Percentiles rank a stretch among this genome's conserved stretches.
Evolutionary conservation across 2,888 invertebrate genomes (phyloP).

Genomic region (Rhamphomyia laevipes): DNA sequence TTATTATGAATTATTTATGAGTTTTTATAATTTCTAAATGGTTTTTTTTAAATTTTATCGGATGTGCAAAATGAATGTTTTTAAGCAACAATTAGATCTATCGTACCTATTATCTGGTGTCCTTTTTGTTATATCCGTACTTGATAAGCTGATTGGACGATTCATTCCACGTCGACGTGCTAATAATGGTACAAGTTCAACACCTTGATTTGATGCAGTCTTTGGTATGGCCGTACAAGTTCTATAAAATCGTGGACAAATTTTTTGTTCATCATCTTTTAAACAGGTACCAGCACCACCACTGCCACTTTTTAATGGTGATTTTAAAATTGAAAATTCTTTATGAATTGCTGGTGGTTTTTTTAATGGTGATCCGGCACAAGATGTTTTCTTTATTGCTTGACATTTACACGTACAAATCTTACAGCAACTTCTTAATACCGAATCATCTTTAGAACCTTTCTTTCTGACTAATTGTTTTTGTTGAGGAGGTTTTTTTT

Average conservation of each 20-base stretch:
- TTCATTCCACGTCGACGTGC: constrained; percentile 50
- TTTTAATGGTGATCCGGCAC: constrained; percentile 17
- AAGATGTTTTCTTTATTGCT: constrained; percentile 16
- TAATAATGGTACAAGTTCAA: constrained; percentile 64
- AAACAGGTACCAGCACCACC: constrained; percentile 2
- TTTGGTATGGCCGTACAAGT: constrained; percentile 1
- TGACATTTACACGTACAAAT: constrained; percentile 32
- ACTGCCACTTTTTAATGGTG: constrained; percentile 11
- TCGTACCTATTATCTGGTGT: constrained; percentile 36
- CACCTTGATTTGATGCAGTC: constrained; percentile 47
- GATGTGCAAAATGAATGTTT: constrained; percentile 38
- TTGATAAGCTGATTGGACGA: constrained; percentile 42
- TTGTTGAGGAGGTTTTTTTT: constrained; percentile 30
- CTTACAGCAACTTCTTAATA: constrained; percentile 28
- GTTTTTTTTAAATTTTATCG: constrained; percentile 20
- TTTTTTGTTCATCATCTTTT: background rate
- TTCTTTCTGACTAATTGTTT: constrained; percentile 25
- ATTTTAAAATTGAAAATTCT: constrained; percentile 3
- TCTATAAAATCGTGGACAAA: background rate
- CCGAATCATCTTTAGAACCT: background rate
- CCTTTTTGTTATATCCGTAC: constrained; percentile 43
- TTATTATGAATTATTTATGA: constrained; percentile 2
- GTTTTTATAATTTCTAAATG: constrained; percentile 3
- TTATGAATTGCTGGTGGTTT: background rate
- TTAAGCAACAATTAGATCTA: constrained; percentile 30